Evolutionary conservation across 2,797 vertebrate genomes (phyloP).

Genomic region (Gadopsis marmoratus): DNA sequence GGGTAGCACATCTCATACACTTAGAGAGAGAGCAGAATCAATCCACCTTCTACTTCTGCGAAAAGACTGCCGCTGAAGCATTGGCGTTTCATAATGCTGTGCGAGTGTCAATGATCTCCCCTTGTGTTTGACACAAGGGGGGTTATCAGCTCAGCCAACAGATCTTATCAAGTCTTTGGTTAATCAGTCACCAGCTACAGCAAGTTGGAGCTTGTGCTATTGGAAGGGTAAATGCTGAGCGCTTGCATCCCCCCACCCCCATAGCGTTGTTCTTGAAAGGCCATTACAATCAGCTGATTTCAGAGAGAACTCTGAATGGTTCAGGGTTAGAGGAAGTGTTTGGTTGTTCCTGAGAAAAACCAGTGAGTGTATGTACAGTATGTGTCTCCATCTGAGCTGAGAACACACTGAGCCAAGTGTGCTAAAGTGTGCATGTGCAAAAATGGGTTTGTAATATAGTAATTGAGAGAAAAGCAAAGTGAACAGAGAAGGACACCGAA

Average conservation of each 20-base stretch:
- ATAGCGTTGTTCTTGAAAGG: slow-evolving; percentile 15
- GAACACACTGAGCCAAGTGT: background rate
- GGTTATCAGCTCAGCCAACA: slow-evolving; percentile 80
- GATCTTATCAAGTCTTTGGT: slow-evolving; percentile 80
- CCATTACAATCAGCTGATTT: slow-evolving; percentile 40
- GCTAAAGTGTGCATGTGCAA: slow-evolving; percentile 1
- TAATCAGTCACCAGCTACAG: slow-evolving; percentile 79
- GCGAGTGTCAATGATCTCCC: slow-evolving; percentile 83
- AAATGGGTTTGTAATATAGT: background rate
- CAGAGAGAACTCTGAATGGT: slow-evolving; percentile 17
- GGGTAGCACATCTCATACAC: slow-evolving; percentile 33
- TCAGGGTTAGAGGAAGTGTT: slow-evolving; percentile 44
- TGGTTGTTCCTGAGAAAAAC: slow-evolving; percentile 35
- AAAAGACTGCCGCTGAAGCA: slow-evolving; percentile 66
- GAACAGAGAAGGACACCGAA: background rate
- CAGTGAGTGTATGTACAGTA: slow-evolving; percentile 9
- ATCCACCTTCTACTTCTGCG: slow-evolving; percentile 68
- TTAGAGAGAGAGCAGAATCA: slow-evolving; percentile 43
- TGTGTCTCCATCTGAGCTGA: slow-evolving; percentile 21
- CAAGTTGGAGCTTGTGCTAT: slow-evolving; percentile 58
- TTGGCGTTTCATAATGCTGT: slow-evolving; percentile 79
- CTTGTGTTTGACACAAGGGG: slow-evolving; percentile 77
- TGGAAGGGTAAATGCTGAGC: slow-evolving; percentile 55
- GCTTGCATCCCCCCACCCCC: background rate
- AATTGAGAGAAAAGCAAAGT: background rate